A percentile compares a stretch with the other conserved stretches of the same genome.
Conservation (phyloP, 2,113 vertebrate genomes). For the Excalfactoria chinensis region DNA sequence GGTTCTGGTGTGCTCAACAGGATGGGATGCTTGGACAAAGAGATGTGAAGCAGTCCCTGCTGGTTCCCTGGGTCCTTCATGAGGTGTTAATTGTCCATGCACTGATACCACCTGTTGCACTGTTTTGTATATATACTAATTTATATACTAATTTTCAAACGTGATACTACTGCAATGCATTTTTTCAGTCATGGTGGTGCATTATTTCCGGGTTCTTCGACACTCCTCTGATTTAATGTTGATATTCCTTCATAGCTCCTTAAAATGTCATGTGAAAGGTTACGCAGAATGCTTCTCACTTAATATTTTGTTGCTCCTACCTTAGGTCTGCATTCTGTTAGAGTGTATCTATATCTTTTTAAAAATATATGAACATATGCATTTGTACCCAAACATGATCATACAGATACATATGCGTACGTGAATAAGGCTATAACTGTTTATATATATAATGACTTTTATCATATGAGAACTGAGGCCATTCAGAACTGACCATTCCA, state of each 20-base stretch:
- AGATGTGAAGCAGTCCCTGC: background rate
- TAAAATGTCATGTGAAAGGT: background rate
- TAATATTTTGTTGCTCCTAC: background rate
- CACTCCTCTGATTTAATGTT: background rate
- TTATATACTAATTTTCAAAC: background rate
- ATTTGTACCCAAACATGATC: background rate
- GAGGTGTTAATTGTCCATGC: background rate
- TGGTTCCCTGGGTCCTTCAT: background rate
- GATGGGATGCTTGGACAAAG: rapidly evolving
- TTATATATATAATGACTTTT: background rate
- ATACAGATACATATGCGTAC: background rate
- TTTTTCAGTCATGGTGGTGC: background rate
- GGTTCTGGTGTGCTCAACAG: rapidly evolving
- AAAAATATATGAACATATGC: background rate
- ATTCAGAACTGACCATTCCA: background rate
- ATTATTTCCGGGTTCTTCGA: background rate
- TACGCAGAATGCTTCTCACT: background rate
- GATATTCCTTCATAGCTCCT: background rate
- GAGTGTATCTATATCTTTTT: background rate
- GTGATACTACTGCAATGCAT: background rate
- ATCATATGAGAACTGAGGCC: background rate
- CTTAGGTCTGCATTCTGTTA: background rate
- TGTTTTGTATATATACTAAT: background rate
- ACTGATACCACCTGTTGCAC: background rate
- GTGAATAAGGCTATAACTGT: background rate